Evolutionary conservation across 2,888 invertebrate species (phyloP), one percentile per base, ranked within the genome.

Genomic region (Apamea anceps): DNA sequence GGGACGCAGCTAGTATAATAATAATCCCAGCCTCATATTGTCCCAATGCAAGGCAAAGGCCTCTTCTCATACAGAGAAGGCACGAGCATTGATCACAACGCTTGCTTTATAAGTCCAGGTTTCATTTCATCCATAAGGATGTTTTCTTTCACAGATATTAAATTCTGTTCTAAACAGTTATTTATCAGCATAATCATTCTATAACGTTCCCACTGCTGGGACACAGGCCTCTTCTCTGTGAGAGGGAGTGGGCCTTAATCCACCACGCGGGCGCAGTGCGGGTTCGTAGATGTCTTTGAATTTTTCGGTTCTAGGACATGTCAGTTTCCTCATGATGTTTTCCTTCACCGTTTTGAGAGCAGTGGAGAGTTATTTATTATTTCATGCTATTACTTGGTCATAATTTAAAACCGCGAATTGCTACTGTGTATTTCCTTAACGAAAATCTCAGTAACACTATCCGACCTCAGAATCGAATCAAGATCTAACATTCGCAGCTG

Each of bases 401-500:
- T 67, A 67, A 81, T 66, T 54, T 28, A 25, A 54, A 81, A 84
- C 79, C 62, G 25, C 32, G n/a, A n/a, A 13, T 10, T 32, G 8
- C 21, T 37, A 45, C 42, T 32, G 13, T 37, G 32, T 81, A 28
- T 81, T 72, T 65, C 28, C 15, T 5, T 51, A 73, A 60, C 57
- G n/a, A 66, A 32, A 73, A 60, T 57, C 62, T 51, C 37, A 65
- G 73, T 54, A 72, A 42, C 45, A 42, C n/a, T 48, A 45, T 51
- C 65, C 54, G 48, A 72, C 85, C 81, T 83, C 76, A 75, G 15
- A 75, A 72, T 72, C 57, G 13, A 80, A 67, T 72, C 62, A 51
- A 68, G 25, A 72, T 70, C 67, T 68, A 60, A 42, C 65, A 67
- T 37, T 60, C 25, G 63, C 83, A 67, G 71, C 82, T 72, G 65